These are phyloP conservation scores for Theocolax elegans DNA, from an alignment of 1,140 invertebrate genomes.

Conservation along the genomic window DNA sequence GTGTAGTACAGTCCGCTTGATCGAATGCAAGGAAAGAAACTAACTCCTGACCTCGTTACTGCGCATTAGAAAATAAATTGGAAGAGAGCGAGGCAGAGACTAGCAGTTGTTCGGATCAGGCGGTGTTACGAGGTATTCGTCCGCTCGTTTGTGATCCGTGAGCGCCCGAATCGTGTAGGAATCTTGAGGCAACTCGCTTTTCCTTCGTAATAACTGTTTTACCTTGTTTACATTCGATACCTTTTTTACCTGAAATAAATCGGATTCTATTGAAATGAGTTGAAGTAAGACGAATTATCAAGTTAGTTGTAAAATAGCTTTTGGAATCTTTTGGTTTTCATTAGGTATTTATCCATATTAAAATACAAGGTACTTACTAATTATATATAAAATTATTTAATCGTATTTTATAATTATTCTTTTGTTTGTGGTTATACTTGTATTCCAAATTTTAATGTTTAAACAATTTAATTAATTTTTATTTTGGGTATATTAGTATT, in stretches of 20 bases:
- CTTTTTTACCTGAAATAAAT: constrained; percentile 63
- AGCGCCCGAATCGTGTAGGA: constrained; percentile 88
- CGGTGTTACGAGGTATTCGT: constrained; percentile 86
- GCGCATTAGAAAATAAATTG: constrained; percentile 62
- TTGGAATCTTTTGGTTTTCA: no score
- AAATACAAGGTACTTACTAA: no score
- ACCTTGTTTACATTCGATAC: constrained; percentile 75
- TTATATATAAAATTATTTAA: no score
- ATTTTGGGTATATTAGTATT: no score
- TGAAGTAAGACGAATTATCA: no score
- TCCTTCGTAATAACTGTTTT: constrained; percentile 89
- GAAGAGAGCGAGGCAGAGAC: constrained; percentile 67
- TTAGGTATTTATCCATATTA: no score
- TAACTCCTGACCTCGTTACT: constrained; percentile 63
- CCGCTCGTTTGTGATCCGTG: constrained; percentile 90
- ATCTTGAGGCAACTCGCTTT: constrained; percentile 94
- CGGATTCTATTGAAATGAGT: neutral
- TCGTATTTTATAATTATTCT: no score
- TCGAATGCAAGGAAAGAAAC: constrained; percentile 49
- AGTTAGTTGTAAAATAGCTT: no score
- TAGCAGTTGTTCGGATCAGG: constrained; percentile 88
- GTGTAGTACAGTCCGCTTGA: constrained; percentile 31
- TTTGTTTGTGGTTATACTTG: no score
- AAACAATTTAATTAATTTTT: no score
- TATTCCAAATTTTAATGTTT: no score